A percentile compares a stretch with the other conserved stretches of the same genome.
phyloP scores from a whole-genome alignment of 64 coral and sea anemone species.

The Trachythela sp. region DNA sequence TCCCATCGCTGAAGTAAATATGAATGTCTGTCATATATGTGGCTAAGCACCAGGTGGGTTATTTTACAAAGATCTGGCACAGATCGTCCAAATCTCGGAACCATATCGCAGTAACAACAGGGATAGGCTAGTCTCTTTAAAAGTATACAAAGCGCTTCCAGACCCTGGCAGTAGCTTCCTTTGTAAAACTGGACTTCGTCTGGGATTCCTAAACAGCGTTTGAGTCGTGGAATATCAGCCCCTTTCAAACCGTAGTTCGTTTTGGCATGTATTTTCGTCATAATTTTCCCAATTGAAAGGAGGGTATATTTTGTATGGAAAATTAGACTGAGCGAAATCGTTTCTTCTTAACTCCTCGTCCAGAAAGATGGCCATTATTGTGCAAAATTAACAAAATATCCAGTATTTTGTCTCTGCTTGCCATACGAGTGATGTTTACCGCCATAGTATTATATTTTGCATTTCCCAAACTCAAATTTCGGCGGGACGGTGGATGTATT shows the following conservation, averaged over 20 bases:
- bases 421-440: neutral
- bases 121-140: constrained; percentile 32
- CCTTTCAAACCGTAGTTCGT: neutral
- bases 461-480: neutral
- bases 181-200: constrained; percentile 44
- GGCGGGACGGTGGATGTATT: neutral
- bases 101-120: neutral
- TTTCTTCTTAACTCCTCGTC: neutral
- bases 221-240: neutral
- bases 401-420: neutral
- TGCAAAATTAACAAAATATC: neutral
- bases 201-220: constrained; percentile 23
- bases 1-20: neutral
- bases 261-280: neutral
- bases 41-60: neutral
- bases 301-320: neutral
- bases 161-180: constrained; percentile 15
- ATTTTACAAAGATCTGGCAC: neutral
- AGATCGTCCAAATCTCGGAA: neutral
- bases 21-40: neutral
- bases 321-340: neutral
- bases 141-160: constrained; percentile 39
- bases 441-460: neutral
- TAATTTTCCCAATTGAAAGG: neutral
- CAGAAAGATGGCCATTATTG: neutral